A percentile compares a stretch with the other conserved stretches of the same genome.
These are phyloP conservation scores for Shargacucullia verbasci DNA, from an alignment of 2,888 invertebrate genomes.

Conservation along the genomic window DNA sequence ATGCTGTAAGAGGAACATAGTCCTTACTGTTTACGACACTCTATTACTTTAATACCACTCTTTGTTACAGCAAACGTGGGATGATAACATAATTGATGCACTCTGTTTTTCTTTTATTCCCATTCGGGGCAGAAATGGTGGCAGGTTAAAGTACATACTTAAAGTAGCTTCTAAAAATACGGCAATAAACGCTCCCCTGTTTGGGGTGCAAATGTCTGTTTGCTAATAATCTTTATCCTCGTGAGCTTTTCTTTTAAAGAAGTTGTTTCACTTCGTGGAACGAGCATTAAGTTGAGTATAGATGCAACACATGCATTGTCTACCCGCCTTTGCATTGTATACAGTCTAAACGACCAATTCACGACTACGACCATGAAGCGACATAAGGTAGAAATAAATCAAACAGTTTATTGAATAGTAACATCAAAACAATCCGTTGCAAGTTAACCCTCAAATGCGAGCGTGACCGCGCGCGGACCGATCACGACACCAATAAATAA, in stretches of 20 bases:
- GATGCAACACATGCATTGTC: conserved; percentile 20
- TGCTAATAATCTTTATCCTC: conserved; percentile 35
- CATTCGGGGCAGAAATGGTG: conserved; percentile 19
- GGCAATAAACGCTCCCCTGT: conserved; percentile 33
- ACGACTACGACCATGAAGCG: conserved; percentile 43
- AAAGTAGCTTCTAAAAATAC: conserved; percentile 34
- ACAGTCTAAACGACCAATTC: conserved; percentile 47
- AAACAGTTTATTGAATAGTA: conserved; percentile 58
- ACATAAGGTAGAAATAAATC: conserved; percentile 49
- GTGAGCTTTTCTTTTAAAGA: conserved; percentile 8
- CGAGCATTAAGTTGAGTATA: conserved; percentile 6
- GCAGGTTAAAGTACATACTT: conserved; percentile 41
- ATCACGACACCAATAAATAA: conserved; percentile 60
- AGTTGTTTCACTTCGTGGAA: conserved; percentile 2
- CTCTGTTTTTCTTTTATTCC: conserved; percentile 30
- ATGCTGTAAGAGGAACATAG: background rate
- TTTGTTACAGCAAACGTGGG: conserved; percentile 11
- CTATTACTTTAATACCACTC: too few species aligned
- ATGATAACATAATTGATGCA: conserved; percentile 25
- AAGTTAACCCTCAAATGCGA: conserved; percentile 54
- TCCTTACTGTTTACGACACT: too few species aligned
- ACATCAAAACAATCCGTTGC: conserved; percentile 53
- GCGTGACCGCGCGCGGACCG: conserved; percentile 51
- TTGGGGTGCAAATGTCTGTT: conserved; percentile 41
- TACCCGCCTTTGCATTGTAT: conserved; percentile 10